Evolutionary conservation across 1,140 invertebrate genomes (phyloP), one percentile per base, ranked within the genome.

Genomic region (Ips typographus): DNA sequence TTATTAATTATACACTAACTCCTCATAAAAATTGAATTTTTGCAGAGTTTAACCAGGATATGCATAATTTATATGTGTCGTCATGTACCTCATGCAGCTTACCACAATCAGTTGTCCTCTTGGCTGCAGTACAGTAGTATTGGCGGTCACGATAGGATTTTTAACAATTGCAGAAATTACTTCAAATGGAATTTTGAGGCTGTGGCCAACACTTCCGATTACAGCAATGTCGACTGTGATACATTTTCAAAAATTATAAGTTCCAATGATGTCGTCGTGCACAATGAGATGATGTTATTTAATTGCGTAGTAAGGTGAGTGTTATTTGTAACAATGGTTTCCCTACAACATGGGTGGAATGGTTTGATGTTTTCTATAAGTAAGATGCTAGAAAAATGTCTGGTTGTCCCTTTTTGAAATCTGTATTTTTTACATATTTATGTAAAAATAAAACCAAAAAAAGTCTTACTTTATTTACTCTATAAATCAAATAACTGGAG

Each of bases 171-270:
- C 77, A 85, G 90, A 74, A 90, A 94, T 76, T 97, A 95, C 78
- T 88, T 96, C 37, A 94, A 94, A 79, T 95, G 93, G 91, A 98
- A 98, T 82, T 87, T 98, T 71, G 91, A 95, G 77, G 85, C 90
- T 72, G 89, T 96, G 38, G 88, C 92, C 37, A 84, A 88, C 69
- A 90, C 89, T 7, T 83, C 85, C 2, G 93, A 95, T 76, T 95
- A 96, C 80, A 86, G 86, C 1, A 89, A 91, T 74, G 89, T 96
- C 74, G 93, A 95, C 76, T 83, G 88, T 1, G 92, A 95, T 66
- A 85, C 91, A n/a, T 80, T 97, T 51, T 84, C 91, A 40, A 83
- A 86, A 6, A 82, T 97, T 55, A 80, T 97, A 61, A 87, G 91
- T 76, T 90, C 94, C 75, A 93, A 91, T 77, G 93, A 93, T 81